Evolutionary conservation across 1,140 invertebrate genomes (phyloP).

Genomic region (Brachionus plicatilis): DNA sequence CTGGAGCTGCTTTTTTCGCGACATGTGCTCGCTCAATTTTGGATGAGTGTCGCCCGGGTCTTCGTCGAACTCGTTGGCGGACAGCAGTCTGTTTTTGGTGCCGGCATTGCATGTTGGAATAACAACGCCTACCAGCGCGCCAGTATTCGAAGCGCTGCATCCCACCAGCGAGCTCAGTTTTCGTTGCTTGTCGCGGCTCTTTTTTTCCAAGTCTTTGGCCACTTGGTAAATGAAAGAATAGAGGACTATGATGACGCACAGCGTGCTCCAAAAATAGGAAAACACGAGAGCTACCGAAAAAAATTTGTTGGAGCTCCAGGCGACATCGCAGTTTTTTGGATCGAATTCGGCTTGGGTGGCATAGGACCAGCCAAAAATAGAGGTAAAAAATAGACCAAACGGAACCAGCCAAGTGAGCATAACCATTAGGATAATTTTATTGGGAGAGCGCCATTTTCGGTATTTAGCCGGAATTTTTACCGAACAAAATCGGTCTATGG

Average conservation of each 20-base stretch:
- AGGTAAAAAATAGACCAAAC: conserved; percentile 89
- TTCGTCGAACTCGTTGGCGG: not conserved
- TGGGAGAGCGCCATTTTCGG: conserved; percentile 90
- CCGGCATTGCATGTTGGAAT: not conserved
- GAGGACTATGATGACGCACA: conserved; percentile 77
- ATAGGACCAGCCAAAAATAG: conserved; percentile 98
- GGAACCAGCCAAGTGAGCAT: conserved; percentile 86
- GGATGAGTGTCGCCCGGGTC: not conserved
- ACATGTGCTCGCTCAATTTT: not conserved
- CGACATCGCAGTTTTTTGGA: conserved; percentile 87
- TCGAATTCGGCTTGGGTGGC: conserved; percentile 79
- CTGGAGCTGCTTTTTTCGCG: not conserved
- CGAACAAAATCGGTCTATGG: conserved; percentile 95
- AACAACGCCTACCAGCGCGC: conserved; percentile 23
- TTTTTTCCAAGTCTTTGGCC: conserved; percentile 28
- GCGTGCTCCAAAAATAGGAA: conserved; percentile 88
- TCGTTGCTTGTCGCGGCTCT: conserved; percentile 19
- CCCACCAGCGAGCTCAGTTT: conserved; percentile 29
- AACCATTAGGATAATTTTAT: conserved; percentile 81
- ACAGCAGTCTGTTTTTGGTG: not conserved
- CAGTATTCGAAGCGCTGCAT: conserved; percentile 15
- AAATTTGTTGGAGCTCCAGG: conserved; percentile 89
- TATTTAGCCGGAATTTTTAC: conserved; percentile 98
- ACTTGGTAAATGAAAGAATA: conserved; percentile 40
- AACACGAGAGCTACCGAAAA: conserved; percentile 92